Evolutionary conservation across 2,888 invertebrate genomes (phyloP).

Genomic region (Leuctra nigra): DNA sequence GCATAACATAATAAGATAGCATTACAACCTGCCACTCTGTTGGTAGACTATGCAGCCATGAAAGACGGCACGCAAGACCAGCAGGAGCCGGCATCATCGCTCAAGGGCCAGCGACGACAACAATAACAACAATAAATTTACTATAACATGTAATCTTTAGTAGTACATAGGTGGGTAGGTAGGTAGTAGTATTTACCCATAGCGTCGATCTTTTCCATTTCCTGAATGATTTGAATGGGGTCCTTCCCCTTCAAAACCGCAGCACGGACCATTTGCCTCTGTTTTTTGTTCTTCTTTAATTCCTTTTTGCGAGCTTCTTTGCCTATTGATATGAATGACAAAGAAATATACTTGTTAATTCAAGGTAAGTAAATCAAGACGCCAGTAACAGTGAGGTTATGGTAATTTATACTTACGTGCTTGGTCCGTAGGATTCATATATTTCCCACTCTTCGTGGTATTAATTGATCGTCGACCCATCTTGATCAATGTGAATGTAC

Average conservation of each 20-base stretch:
- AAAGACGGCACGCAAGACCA: too few relatives aligned
- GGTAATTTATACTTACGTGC: slow-evolving; percentile 67
- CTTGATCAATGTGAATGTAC: slow-evolving; percentile 35
- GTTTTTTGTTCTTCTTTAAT: slow-evolving; percentile 96
- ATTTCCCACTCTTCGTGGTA: slow-evolving; percentile 99
- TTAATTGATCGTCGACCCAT: slow-evolving; percentile 97
- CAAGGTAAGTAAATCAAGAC: neutral
- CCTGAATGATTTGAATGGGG: slow-evolving; percentile 88
- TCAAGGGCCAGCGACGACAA: too few relatives aligned
- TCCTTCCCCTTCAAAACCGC: slow-evolving; percentile 98
- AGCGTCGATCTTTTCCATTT: slow-evolving; percentile 96
- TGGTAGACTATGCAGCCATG: too few relatives aligned
- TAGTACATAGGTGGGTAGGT: too few relatives aligned
- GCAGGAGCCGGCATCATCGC: too few relatives aligned
- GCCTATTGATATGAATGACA: slow-evolving; percentile 47
- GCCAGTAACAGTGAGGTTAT: slow-evolving; percentile 9
- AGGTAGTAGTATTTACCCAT: slow-evolving; percentile 63
- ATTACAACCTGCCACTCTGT: too few relatives aligned
- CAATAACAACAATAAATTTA: too few relatives aligned
- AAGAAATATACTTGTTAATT: neutral
- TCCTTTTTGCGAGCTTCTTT: slow-evolving; percentile 97
- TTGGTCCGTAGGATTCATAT: slow-evolving; percentile 99
- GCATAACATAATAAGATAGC: too few relatives aligned
- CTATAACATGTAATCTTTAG: too few relatives aligned
- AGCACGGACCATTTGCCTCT: slow-evolving; percentile 90